Evolutionary conservation across 92 coral and sea anemone species (phyloP).

Genomic region (Palythoa grandiflora): DNA sequence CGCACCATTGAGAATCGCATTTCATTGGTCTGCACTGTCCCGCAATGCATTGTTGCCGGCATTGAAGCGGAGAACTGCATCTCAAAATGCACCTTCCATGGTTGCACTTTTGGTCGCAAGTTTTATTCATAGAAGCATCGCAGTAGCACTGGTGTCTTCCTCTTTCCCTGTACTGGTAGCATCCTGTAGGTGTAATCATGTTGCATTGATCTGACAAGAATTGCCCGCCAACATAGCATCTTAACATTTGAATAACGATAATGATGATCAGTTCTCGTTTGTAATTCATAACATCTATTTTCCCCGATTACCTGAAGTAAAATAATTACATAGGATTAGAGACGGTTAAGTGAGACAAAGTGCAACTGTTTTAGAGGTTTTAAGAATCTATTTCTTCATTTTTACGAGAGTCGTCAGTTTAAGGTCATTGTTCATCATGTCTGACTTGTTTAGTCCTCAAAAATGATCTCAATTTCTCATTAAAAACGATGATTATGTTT

Average conservation of each 20-base stretch:
- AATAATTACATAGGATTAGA: neutral
- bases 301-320: neutral
- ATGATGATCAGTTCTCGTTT: neutral
- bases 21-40: constrained; percentile 74
- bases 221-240: neutral
- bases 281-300: neutral
- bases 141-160: constrained; percentile 57
- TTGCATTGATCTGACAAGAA: constrained; percentile 51
- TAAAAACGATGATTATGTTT: too few species aligned
- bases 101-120: constrained; percentile 79
- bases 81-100: constrained; percentile 70
- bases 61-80: constrained; percentile 70
- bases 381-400: too few species aligned
- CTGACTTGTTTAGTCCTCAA: too few species aligned
- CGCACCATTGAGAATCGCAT: constrained; percentile 69
- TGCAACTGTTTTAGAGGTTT: too few species aligned
- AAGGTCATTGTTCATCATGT: too few species aligned
- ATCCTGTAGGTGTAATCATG: constrained; percentile 46
- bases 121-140: constrained; percentile 28
- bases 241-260: neutral
- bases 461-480: too few species aligned
- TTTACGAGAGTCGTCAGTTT: too few species aligned
- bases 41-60: constrained; percentile 82
- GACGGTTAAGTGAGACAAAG: neutral
- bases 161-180: constrained; percentile 61